These are phyloP conservation scores for Coendou prehensilis DNA, from an alignment of 2,797 vertebrate species.

Conservation along the genomic window DNA sequence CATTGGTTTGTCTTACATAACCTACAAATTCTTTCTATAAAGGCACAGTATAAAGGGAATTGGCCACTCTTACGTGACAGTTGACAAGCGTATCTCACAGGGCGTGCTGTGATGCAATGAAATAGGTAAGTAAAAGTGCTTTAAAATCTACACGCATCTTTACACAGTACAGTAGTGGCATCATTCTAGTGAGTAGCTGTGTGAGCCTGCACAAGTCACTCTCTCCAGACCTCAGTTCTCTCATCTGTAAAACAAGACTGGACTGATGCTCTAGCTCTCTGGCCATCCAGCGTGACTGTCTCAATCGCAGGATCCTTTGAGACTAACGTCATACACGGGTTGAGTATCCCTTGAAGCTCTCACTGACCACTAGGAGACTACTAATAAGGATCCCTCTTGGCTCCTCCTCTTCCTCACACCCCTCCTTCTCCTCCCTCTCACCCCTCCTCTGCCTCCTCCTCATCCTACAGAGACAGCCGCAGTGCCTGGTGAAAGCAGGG, in stretches of 20 bases:
- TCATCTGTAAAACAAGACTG: not conserved
- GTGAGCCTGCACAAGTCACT: not conserved
- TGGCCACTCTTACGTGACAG: not conserved
- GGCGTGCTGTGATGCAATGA: not conserved
- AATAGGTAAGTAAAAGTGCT: not conserved
- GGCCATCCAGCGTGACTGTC: not conserved
- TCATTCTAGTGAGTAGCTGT: not conserved
- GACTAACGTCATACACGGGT: accelerated
- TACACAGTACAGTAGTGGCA: not conserved
- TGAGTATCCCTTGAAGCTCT: not conserved
- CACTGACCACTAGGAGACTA: not conserved
- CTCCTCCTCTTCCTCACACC: not conserved
- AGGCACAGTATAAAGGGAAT: not conserved
- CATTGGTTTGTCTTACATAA: constrained; percentile 28
- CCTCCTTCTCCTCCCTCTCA: not conserved
- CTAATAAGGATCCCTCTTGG: not conserved
- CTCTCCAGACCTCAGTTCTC: not conserved
- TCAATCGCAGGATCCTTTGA: not conserved
- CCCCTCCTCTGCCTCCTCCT: not conserved
- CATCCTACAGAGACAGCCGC: not conserved
- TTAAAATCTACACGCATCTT: not conserved
- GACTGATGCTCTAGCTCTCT: not conserved
- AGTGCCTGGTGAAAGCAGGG: not conserved
- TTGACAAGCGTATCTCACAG: not conserved
- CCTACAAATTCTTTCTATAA: not conserved